A percentile compares a stretch with the other conserved stretches of the same genome.
Conservation (phyloP, 2,113 vertebrate species). For the Rhagologus leucostigma region DNA sequence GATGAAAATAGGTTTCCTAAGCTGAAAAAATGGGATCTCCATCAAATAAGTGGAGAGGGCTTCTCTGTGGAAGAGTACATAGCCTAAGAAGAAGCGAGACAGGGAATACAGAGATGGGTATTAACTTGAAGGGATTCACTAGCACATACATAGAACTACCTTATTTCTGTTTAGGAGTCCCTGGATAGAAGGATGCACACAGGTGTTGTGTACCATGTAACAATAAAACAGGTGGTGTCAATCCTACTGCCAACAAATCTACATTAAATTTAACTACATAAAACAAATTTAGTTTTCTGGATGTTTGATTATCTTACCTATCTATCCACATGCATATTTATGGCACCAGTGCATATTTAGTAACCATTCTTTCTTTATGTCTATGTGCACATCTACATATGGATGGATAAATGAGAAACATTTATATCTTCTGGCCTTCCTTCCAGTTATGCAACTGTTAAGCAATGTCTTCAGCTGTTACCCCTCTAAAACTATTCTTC, state of each 20-base stretch:
- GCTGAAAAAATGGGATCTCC: background rate
- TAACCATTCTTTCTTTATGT: background rate
- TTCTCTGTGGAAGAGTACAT: background rate
- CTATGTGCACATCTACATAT: background rate
- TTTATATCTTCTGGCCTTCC: background rate
- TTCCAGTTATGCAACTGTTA: background rate
- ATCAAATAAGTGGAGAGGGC: background rate
- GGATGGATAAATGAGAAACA: background rate
- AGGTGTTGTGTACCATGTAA: background rate
- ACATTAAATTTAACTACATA: background rate
- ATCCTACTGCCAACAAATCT: background rate
- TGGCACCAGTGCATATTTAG: background rate
- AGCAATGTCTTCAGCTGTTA: background rate
- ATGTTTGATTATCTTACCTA: background rate
- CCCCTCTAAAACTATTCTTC: background rate
- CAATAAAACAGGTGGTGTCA: background rate
- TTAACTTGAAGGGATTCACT: background rate
- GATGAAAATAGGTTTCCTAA: background rate
- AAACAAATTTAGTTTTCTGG: background rate
- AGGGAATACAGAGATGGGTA: background rate
- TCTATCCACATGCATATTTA: background rate
- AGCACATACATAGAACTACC: background rate
- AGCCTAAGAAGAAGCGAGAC: background rate
- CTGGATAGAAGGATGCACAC: background rate
- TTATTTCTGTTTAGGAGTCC: background rate